Evolutionary conservation across 2,113 vertebrate genomes (phyloP), one percentile per base, ranked within the genome.

Genomic region (Shinisaurus crocodilurus): DNA sequence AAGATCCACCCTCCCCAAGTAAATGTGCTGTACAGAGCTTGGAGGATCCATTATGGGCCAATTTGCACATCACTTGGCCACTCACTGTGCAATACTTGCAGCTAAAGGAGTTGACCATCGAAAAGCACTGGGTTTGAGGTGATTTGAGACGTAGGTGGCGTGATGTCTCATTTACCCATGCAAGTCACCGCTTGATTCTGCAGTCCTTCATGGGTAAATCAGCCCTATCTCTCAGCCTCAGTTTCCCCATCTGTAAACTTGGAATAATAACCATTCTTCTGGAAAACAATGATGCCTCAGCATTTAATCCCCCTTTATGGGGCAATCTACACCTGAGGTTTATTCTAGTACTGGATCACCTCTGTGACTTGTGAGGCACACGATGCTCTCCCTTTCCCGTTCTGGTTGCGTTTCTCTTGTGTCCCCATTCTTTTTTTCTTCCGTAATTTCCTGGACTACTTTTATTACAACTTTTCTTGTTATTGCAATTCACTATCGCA

Each of bases 301-400:
- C 25, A 90, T 88, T 92, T 74, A 90, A 85, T 90, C 70, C 88
- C 65, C 67, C 45, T 81, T 90, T 34, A 32, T 69, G 54, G n/a
- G n/a, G n/a, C n/a, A n/a, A n/a, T n/a, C n/a, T n/a, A n/a, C n/a
- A n/a, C n/a, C n/a, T n/a, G n/a, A n/a, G n/a, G n/a, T n/a, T n/a
- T n/a, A n/a, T n/a, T n/a, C n/a, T n/a, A n/a, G n/a, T n/a, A n/a
- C n/a, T n/a, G n/a, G n/a, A n/a, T n/a, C n/a, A n/a, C n/a, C n/a
- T n/a, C n/a, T n/a, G n/a, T n/a, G n/a, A n/a, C n/a, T n/a, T n/a
- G n/a, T n/a, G n/a, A n/a, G n/a, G n/a, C n/a, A n/a, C n/a, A n/a
- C n/a, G n/a, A n/a, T n/a, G n/a, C n/a, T n/a, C n/a, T n/a, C n/a
- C n/a, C n/a, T n/a, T n/a, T n/a, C n/a, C n/a, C n/a, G n/a, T n/a